phyloP scores from a whole-genome alignment of 2,888 invertebrate species.

The Habrosyne pyritoides region DNA sequence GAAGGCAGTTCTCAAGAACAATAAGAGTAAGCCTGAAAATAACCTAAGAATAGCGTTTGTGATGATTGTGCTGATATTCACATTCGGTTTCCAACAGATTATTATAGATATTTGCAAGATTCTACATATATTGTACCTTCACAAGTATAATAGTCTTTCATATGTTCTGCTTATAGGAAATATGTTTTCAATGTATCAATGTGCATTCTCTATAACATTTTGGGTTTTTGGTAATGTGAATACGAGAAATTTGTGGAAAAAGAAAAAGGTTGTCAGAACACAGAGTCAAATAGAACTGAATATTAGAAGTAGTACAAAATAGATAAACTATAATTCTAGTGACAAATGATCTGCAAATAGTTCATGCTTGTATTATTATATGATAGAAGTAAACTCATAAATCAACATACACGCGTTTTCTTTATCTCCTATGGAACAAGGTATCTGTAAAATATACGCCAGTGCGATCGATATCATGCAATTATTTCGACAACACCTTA shows the following conservation, averaged over 20 bases:
- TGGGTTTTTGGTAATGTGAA: slow-evolving; percentile 71
- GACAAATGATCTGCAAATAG: background rate
- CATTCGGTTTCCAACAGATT: slow-evolving; percentile 66
- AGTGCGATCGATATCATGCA: too few relatives aligned
- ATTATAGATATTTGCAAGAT: slow-evolving; percentile 57
- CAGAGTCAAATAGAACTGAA: background rate
- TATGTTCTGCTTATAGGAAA: slow-evolving; percentile 34
- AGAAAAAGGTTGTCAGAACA: slow-evolving; percentile 12
- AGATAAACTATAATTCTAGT: background rate
- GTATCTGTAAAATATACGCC: too few relatives aligned
- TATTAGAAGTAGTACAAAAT: background rate
- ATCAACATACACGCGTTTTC: background rate
- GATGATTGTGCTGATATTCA: slow-evolving; percentile 61
- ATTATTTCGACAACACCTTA: too few relatives aligned
- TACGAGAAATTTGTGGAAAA: slow-evolving; percentile 63
- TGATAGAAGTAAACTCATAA: background rate
- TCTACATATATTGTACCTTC: slow-evolving; percentile 32
- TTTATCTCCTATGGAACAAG: background rate
- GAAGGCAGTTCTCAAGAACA: slow-evolving; percentile 50
- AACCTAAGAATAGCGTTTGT: slow-evolving; percentile 55
- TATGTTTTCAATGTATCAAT: slow-evolving; percentile 60
- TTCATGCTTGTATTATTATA: background rate
- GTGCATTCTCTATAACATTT: slow-evolving; percentile 62
- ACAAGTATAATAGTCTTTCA: slow-evolving; percentile 21
- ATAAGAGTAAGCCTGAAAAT: slow-evolving; percentile 44